Conservation (phyloP, 2,888 invertebrate genomes). For the Prosopocoilus inquinatus region DNA sequence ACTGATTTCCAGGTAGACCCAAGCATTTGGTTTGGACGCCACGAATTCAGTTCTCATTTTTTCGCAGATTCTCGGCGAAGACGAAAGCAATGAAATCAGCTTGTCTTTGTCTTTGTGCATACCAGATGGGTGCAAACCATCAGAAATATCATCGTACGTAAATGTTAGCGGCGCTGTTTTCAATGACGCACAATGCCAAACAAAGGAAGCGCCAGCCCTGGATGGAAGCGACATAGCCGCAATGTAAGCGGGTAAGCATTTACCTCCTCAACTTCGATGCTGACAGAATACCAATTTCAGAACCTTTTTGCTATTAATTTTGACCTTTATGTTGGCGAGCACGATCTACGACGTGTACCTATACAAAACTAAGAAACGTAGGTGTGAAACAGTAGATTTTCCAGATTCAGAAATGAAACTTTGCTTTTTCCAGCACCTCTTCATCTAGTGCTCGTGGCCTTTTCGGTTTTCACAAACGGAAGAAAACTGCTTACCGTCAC, state of each 20-base stretch:
- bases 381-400: neutral
- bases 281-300: slow-evolving; percentile 9
- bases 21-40: no score
- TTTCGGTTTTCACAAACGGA: slow-evolving; percentile 17
- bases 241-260: slow-evolving; percentile 6
- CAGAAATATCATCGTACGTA: slow-evolving; percentile 7
- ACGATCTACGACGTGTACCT: slow-evolving; percentile 21
- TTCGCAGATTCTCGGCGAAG: no score
- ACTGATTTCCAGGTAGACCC: no score
- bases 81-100: neutral
- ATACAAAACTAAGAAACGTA: slow-evolving; percentile 5
- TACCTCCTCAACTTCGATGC: no score
- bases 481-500: slow-evolving; percentile 14
- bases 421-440: slow-evolving; percentile 19
- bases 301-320: slow-evolving; percentile 17
- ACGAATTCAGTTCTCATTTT: no score
- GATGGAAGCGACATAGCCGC: slow-evolving; percentile 12
- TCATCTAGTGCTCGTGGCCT: slow-evolving; percentile 18
- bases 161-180: neutral
- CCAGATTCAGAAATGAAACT: neutral
- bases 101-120: slow-evolving; percentile 14
- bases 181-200: slow-evolving; percentile 12
- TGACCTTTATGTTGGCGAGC: slow-evolving; percentile 13
- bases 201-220: neutral
- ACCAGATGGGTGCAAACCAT: slow-evolving; percentile 15